These are phyloP conservation scores for Eulemur macaco DNA, from an alignment of 2,113 vertebrate species.

Conservation along the genomic window DNA sequence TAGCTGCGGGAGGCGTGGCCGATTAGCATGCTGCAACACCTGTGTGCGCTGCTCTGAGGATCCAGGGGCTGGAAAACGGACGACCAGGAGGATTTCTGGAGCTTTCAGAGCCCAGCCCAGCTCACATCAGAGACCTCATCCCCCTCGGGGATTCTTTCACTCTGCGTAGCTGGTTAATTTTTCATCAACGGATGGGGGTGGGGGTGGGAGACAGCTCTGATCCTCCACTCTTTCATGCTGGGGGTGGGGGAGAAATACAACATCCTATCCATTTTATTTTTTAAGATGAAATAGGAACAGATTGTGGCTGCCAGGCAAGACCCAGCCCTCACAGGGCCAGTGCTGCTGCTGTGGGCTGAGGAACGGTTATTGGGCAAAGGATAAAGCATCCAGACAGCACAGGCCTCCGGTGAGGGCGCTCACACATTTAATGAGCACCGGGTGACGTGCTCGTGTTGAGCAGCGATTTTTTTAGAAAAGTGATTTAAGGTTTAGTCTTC, in stretches of 20 bases:
- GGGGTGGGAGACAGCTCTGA: conserved; percentile 49
- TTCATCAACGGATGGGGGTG: conserved; percentile 61
- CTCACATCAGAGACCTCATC: conserved; percentile 71
- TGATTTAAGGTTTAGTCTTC: conserved; percentile 54
- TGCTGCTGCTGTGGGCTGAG: conserved; percentile 72
- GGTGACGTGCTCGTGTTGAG: conserved; percentile 68
- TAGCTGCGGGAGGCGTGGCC: conserved; percentile 51
- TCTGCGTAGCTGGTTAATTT: conserved; percentile 74
- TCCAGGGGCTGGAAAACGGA: conserved; percentile 58
- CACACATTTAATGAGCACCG: conserved; percentile 83
- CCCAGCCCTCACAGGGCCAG: conserved; percentile 56
- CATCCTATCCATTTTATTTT: conserved; percentile 66
- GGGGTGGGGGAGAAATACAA: conserved; percentile 44
- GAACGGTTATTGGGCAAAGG: conserved; percentile 74
- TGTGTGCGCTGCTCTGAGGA: not conserved
- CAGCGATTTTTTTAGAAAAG: conserved; percentile 64
- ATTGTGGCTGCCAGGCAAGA: conserved; percentile 72
- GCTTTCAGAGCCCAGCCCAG: conserved; percentile 54
- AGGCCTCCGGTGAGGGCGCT: conserved; percentile 78
- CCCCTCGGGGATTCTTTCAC: conserved; percentile 62
- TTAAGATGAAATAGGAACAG: conserved; percentile 71
- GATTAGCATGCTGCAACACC: conserved; percentile 57
- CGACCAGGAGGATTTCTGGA: conserved; percentile 43
- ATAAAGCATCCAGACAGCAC: conserved; percentile 81
- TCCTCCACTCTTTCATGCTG: conserved; percentile 62